Base-by-base conservation (phyloP, 2,888 invertebrate species). In the Plutella xylostella region DNA sequence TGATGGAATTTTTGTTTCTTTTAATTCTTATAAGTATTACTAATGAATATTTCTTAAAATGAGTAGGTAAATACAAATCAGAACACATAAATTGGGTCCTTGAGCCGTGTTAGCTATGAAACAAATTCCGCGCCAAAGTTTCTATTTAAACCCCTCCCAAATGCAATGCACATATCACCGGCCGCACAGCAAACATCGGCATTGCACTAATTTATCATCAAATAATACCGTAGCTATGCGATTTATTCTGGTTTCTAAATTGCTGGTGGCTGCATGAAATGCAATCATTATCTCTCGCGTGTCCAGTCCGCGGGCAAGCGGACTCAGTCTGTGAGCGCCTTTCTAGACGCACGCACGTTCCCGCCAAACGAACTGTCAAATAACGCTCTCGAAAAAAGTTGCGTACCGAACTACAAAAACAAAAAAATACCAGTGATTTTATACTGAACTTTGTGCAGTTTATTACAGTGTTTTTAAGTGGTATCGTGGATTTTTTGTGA, bases 201-300 rank as follows among this genome's bases (percentile, higher is more conserved):
- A 12, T 21, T 14, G 18, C 20, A 38, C 21, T 42, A 50, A 56
- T 55, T 56, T 60, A 63, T 69, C 68, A 63, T 60, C 68, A 67
- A 71, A 70, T 64, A 65, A 42, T 67, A 64, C 61, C 61, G 67
- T 70, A 68, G 70, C 71, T 67, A 60, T 65, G 65, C 63, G 69
- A 68, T 71, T 72, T 73, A 70, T 72, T 69, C 68, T 37, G 73
- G 78, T 80, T 80, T 80, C 80, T 80, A 80, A 74, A 68, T 65
- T 60, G 48, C 49, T 65, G 57, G 63, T 63, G 63, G 61, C 58
- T 61, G 65, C 54, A 52, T 60, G 52, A 55, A 59, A 54, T 56
- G 58, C 62, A 63, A 64, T 54, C 51, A 57, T 67, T 65, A 65
- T 65, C 62, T 63, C 51, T 48, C 48, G 34, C 12, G n/a, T 43